Evolutionary conservation across 2,797 vertebrate species (phyloP), one percentile per base, ranked within the genome.

Genomic region (Hirundo rustica): DNA sequence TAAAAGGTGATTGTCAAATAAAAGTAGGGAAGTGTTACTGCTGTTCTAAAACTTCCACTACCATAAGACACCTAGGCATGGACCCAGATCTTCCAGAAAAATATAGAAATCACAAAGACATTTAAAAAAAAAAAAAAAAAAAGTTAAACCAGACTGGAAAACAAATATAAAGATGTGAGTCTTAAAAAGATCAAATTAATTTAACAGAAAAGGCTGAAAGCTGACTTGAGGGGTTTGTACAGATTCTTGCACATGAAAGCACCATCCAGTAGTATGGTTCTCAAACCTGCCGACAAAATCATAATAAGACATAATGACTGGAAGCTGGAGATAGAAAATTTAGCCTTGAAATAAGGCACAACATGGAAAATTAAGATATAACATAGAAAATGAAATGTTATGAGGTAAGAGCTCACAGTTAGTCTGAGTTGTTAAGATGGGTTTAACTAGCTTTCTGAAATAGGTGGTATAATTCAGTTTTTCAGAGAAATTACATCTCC

Each of bases 241-340:
- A 88, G 42, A 80, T 55, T 8, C 47, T 68, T 15, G 13, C 13
- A 48, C 20, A 66, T 1, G 3, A 45, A 87, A 88, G 68, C 15
- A 15, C 9, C 20, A 42, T 58, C 58, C 40, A 51, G 17, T 12
- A 58, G 22, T 18, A 71, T 27, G 54, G 9, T 44, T 88, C 92
- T 86, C 88, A 88, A 90, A 64, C 30, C 40, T 66, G n/a, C 36
- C 81, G 73, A 81, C 58, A 92, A 80, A 89, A 38, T 45, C 34
- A 38, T 93, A 88, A 90, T 68, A 85, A 93, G 44, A 81, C 36
- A 60, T 86, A 84, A 95, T 86, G 51, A 84, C 58, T 81, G 36
- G 40, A 81, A 93, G 32, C 13, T 86, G 44, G 21, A 90, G 10
- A 53, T 84, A 54, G 51, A 88, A 73, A 90, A 88, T 45, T 62